phyloP scores from a whole-genome alignment of 1,140 invertebrate genomes.

The Achatina immaculata region DNA sequence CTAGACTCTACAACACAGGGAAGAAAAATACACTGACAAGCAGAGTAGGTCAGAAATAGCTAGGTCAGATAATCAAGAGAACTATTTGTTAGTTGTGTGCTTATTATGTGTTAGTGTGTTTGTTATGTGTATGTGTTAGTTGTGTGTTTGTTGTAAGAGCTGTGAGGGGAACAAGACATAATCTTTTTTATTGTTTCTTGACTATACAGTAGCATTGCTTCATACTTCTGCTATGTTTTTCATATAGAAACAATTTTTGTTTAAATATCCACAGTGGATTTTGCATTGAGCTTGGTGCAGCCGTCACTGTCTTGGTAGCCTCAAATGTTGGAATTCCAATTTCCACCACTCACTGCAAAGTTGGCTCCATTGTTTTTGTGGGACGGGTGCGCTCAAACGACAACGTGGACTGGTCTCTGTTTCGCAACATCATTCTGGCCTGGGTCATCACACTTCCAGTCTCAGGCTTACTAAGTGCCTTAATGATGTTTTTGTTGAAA shows the following conservation, averaged over 20 bases:
- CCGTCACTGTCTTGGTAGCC: conserved; percentile 93
- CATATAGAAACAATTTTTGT: too few species aligned
- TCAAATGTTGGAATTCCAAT: conserved; percentile 98
- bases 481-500: conserved; percentile 77
- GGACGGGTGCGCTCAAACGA: conserved; percentile 81
- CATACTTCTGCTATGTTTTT: conserved; percentile 22
- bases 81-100: too few species aligned
- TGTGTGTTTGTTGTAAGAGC: too few species aligned
- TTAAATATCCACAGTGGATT: conserved; percentile 84
- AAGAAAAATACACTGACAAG: too few species aligned
- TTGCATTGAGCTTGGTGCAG: conserved; percentile 95
- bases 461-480: conserved; percentile 85
- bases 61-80: too few species aligned
- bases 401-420: conserved; percentile 92
- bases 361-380: conserved; percentile 94
- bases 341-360: conserved; percentile 98
- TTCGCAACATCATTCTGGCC: conserved; percentile 92
- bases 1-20: too few species aligned
- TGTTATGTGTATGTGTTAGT: too few species aligned
- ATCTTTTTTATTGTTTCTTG: too few species aligned
- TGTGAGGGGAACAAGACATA: too few species aligned
- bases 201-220: too few species aligned
- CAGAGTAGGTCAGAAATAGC: too few species aligned
- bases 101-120: too few species aligned
- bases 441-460: conserved; percentile 97